Evolutionary conservation across 2,113 vertebrate genomes (phyloP).

Genomic region (Microcebus tavaratra): DNA sequence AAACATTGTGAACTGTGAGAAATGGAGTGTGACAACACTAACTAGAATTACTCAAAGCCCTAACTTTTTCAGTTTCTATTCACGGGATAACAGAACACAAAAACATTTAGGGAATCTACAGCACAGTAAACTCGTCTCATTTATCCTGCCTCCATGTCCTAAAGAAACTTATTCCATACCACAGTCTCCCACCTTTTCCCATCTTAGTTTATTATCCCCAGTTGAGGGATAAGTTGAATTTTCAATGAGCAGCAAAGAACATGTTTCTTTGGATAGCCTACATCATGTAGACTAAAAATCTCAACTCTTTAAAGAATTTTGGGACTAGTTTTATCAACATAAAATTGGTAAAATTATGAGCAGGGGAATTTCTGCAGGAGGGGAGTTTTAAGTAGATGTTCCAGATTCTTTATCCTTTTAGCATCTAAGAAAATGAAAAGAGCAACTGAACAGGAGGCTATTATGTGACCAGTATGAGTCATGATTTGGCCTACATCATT

Average conservation of each 20-base stretch:
- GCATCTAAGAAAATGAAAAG: conserved; percentile 36
- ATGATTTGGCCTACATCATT: not conserved
- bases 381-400: conserved; percentile 16
- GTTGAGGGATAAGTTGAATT: not conserved
- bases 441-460: not conserved
- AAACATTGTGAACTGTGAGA: not conserved
- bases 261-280: not conserved
- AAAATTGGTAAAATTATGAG: no score
- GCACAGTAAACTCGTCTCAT: not conserved
- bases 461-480: not conserved
- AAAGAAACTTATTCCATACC: not conserved
- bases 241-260: not conserved
- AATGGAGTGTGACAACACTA: not conserved
- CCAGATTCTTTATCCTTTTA: not conserved
- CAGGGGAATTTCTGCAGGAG: not conserved
- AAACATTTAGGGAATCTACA: not conserved
- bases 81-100: not conserved
- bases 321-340: conserved; percentile 14
- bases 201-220: not conserved
- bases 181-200: not conserved
- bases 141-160: not conserved
- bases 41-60: conserved; percentile 29
- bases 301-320: conserved; percentile 17
- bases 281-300: not conserved
- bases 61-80: conserved; percentile 11